Evolutionary conservation across 2,797 vertebrate genomes (phyloP).

Genomic region (Cyclopterus lumpus): DNA sequence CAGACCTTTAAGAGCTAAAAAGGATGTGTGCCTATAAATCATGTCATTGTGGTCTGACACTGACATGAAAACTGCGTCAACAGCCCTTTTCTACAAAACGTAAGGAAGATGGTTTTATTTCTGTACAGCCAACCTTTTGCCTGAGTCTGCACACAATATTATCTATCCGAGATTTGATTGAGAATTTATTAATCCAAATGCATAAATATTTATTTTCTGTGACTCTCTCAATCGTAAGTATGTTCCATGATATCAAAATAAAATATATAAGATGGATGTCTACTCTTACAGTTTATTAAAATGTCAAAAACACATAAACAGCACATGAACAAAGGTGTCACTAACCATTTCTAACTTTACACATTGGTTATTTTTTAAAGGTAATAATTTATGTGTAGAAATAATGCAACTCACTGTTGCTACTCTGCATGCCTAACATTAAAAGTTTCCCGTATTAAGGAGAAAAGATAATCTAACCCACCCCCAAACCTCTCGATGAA

Average conservation of each 20-base stretch:
- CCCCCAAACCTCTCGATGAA: constrained; percentile 1
- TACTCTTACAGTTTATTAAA: not conserved
- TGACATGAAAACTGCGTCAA: not conserved
- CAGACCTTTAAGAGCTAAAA: not conserved
- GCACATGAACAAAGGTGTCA: not conserved
- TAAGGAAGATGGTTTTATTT: not conserved
- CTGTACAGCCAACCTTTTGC: not conserved
- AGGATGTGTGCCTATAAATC: not conserved
- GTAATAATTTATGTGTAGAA: not conserved
- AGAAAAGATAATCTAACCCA: constrained; percentile 17
- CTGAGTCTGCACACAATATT: not conserved
- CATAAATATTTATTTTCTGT: not conserved
- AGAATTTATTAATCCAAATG: not conserved
- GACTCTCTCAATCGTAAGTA: not conserved
- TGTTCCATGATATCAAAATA: not conserved
- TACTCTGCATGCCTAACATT: not conserved
- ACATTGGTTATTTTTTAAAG: not conserved
- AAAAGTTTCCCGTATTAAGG: constrained; percentile 9
- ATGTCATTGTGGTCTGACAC: not conserved
- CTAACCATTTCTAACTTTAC: not conserved
- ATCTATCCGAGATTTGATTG: not conserved
- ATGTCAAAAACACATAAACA: not conserved
- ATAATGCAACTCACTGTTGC: not conserved
- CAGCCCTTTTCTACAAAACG: not conserved
- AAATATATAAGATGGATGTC: not conserved